These are phyloP conservation scores for Neoascia interrupta DNA, from an alignment of 2,888 invertebrate species.

Conservation along the genomic window DNA sequence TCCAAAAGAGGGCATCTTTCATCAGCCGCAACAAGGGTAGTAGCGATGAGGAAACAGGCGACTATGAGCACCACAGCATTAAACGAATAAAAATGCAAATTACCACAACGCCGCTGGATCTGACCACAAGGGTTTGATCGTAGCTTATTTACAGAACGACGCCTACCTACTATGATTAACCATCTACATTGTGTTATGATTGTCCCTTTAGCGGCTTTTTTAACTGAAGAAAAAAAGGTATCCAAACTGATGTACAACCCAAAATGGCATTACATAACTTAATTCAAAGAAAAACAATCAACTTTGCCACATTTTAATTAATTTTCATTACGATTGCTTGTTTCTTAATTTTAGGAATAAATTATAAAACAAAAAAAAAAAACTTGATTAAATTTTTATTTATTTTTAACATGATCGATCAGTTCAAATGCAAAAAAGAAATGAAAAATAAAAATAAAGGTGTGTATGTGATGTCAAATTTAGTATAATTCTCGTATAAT, in stretches of 20 bases:
- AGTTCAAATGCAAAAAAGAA: conserved; percentile 25
- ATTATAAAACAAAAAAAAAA: conserved; percentile 23
- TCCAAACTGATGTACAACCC: conserved; percentile 41
- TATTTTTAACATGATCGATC: conserved; percentile 42
- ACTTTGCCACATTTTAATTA: conserved; percentile 51
- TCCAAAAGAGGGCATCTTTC: conserved; percentile 67
- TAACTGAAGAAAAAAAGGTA: too few relatives aligned
- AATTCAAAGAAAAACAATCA: conserved; percentile 1
- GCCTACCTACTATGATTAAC: too few relatives aligned
- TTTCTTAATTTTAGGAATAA: conserved; percentile 54
- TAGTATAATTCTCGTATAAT: conserved; percentile 33
- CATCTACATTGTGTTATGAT: too few relatives aligned
- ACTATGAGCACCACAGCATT: conserved; percentile 79
- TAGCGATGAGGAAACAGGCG: conserved; percentile 81
- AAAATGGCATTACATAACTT: conserved; percentile 58
- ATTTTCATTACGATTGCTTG: conserved; percentile 12
- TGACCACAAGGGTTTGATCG: conserved; percentile 86
- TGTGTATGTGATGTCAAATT: conserved; percentile 1
- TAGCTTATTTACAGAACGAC: too few relatives aligned
- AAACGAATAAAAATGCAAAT: conserved; percentile 81
- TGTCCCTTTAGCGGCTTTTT: too few relatives aligned
- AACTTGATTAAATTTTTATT: conserved; percentile 51
- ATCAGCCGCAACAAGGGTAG: conserved; percentile 38
- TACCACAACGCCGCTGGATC: conserved; percentile 77
- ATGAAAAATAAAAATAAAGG: neutral